Evolutionary conservation across 2,888 invertebrate genomes (phyloP).

Genomic region (Sphaeridia pumilis): DNA sequence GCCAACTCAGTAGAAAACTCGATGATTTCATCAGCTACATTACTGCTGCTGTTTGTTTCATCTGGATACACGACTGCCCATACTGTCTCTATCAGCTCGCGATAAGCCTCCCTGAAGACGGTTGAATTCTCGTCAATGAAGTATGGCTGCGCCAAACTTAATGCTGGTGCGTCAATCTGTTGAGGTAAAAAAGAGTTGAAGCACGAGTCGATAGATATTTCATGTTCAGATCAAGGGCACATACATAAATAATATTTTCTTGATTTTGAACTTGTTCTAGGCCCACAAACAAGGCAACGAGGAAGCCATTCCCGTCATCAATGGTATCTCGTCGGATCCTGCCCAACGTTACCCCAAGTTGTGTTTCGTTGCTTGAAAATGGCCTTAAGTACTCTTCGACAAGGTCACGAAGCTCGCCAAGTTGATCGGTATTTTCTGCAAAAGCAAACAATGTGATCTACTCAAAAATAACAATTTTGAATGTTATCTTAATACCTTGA

Average conservation of each 20-base stretch:
- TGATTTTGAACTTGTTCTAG: slow-evolving; percentile 27
- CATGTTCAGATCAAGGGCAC: background rate
- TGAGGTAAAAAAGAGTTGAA: background rate
- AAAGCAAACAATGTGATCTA: background rate
- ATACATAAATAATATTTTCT: slow-evolving; percentile 26
- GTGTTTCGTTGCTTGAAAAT: background rate
- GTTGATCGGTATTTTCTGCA: slow-evolving; percentile 8
- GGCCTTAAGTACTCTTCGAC: background rate
- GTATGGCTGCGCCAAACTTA: slow-evolving; percentile 11
- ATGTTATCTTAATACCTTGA: slow-evolving; percentile 43
- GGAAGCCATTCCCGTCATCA: slow-evolving; percentile 22
- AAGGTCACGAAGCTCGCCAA: slow-evolving; percentile 5
- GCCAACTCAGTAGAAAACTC: slow-evolving; percentile 51
- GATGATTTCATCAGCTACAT: slow-evolving; percentile 51
- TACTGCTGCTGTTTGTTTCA: slow-evolving; percentile 39
- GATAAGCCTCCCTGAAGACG: slow-evolving; percentile 19
- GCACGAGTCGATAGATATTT: background rate
- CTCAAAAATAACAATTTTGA: background rate
- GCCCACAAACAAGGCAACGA: slow-evolving; percentile 23
- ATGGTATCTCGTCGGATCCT: slow-evolving; percentile 18
- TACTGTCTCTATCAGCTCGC: slow-evolving; percentile 16
- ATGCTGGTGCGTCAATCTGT: slow-evolving; percentile 20
- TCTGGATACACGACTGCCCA: slow-evolving; percentile 22
- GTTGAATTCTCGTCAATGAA: slow-evolving; percentile 14
- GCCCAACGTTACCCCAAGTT: slow-evolving; percentile 23